Conservation (phyloP, 2,797 vertebrate genomes). For the Glyptemys insculpta region DNA sequence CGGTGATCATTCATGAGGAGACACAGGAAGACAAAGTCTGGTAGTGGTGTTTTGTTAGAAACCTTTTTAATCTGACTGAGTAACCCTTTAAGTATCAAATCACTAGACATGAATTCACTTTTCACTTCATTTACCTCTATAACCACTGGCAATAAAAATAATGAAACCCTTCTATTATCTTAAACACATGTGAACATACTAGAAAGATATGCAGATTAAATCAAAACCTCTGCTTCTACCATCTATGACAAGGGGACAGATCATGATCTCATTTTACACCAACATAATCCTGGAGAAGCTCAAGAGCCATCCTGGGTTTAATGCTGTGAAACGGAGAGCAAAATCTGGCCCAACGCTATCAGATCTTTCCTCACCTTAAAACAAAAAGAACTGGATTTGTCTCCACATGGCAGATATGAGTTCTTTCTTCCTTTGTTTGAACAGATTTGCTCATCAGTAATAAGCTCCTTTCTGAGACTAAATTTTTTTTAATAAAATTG, state of each 20-base stretch:
- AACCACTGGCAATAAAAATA: neutral
- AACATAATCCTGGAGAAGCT: neutral
- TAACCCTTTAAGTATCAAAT: neutral
- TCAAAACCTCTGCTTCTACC: neutral
- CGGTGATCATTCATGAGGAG: neutral
- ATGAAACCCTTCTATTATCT: neutral
- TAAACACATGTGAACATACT: neutral
- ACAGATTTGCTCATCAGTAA: neutral
- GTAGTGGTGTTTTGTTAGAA: neutral
- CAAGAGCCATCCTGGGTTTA: neutral
- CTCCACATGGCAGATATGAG: neutral
- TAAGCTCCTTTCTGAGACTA: neutral
- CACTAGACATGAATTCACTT: neutral
- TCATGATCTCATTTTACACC: neutral
- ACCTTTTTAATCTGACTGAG: neutral
- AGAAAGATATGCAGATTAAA: neutral
- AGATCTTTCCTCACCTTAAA: neutral
- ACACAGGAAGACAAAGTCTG: neutral
- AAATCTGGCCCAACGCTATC: neutral
- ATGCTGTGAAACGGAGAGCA: neutral
- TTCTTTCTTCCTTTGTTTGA: neutral
- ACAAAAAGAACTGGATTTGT: neutral
- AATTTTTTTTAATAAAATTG: too few relatives aligned
- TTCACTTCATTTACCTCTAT: neutral
- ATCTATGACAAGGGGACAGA: neutral